These are phyloP conservation scores for Trilocha varians DNA, from an alignment of 2,888 invertebrate genomes.

Conservation along the genomic window DNA sequence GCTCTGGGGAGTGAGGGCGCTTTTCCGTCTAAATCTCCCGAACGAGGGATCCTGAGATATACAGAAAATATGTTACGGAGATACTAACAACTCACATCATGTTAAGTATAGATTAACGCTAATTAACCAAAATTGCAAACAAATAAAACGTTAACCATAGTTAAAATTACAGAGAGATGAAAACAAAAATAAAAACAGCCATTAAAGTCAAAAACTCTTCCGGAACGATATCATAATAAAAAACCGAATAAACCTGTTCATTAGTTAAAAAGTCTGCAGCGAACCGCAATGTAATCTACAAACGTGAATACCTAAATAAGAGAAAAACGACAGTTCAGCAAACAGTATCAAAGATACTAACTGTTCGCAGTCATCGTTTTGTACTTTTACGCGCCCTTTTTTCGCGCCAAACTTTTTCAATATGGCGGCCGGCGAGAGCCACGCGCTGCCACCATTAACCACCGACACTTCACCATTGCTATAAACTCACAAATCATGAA, in stretches of 20 bases:
- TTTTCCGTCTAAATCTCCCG: constrained; percentile 61
- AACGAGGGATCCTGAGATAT: constrained; percentile 58
- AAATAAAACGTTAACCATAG: too few species aligned
- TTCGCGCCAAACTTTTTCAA: constrained; percentile 70
- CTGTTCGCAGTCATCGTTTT: constrained; percentile 24
- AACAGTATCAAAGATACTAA: constrained; percentile 18
- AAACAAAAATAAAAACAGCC: too few species aligned
- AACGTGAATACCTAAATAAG: background rate
- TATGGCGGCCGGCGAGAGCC: constrained; percentile 66
- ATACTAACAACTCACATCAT: constrained; percentile 27
- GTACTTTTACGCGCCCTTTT: constrained; percentile 46
- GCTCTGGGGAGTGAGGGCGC: constrained; percentile 52
- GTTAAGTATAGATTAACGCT: background rate
- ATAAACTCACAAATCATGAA: constrained; percentile 75
- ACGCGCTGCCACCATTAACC: constrained; percentile 70
- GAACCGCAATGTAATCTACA: background rate
- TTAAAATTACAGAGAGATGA: too few species aligned
- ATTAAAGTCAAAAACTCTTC: background rate
- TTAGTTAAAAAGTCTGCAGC: background rate
- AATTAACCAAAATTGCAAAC: background rate
- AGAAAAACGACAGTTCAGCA: background rate
- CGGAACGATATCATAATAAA: background rate
- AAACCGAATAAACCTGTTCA: background rate
- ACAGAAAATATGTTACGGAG: constrained; percentile 53
- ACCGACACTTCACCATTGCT: constrained; percentile 72